These are phyloP conservation scores for Nannospalax galili DNA, from an alignment of 2,113 vertebrate genomes.

Conservation along the genomic window DNA sequence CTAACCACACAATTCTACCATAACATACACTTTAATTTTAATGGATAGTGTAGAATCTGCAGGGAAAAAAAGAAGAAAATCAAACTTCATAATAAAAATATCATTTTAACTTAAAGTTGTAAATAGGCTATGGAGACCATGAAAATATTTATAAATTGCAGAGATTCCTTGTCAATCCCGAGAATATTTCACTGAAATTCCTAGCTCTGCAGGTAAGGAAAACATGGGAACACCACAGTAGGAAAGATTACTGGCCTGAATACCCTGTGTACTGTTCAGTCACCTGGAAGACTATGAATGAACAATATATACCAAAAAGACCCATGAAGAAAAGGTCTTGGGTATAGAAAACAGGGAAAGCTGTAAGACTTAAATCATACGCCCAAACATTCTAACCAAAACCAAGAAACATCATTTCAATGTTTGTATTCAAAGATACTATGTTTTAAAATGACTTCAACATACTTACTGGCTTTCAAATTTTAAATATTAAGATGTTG, in stretches of 20 bases:
- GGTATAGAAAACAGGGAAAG: background rate
- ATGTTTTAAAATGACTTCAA: conserved; percentile 4
- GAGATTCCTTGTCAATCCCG: background rate
- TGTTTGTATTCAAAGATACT: background rate
- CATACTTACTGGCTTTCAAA: conserved; percentile 7
- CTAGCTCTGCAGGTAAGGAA: background rate
- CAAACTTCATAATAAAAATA: background rate
- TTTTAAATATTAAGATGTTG: background rate
- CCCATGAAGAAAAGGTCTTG: background rate
- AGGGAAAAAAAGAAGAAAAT: background rate
- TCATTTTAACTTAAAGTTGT: background rate
- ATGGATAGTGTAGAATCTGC: background rate
- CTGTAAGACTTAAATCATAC: background rate
- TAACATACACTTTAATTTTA: conserved; percentile 4
- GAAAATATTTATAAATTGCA: background rate
- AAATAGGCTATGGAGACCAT: background rate
- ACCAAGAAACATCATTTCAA: background rate
- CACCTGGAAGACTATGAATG: background rate
- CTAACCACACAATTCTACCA: background rate
- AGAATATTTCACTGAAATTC: background rate
- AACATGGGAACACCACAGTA: background rate
- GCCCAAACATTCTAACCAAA: background rate
- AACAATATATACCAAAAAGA: background rate
- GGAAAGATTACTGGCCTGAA: background rate
- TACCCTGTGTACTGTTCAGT: background rate